Evolutionary conservation across 2,113 vertebrate species (phyloP), one percentile per base, ranked within the genome.

Genomic region (Leptodactylus fuscus): DNA sequence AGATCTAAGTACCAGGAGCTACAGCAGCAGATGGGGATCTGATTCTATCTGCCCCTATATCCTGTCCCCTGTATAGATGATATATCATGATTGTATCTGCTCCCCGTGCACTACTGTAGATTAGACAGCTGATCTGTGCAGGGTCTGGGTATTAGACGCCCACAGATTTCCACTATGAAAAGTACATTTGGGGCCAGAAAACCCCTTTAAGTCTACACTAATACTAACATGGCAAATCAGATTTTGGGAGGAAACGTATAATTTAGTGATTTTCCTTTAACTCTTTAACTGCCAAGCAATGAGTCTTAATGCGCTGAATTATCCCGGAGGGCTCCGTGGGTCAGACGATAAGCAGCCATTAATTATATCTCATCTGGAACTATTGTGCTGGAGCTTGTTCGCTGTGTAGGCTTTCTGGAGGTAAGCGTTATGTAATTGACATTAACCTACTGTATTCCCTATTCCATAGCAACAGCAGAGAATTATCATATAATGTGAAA

Each of bases 401-500:
- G 69, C 3, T 44, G 75, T 86, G 76, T 48, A 81, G 84, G 84
- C 65, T 73, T 62, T 5, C 13, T 58, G 1, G 62, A 46, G 82
- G 70, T 75, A 75, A 83, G 46, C 13, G 69, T 83, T 83, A 74
- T 62, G 55, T 60, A 80, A 71, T 81, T 81, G 84, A 81, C 77
- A 86, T 81, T 86, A 81, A 86, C 84, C 84, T 73, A 24, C 84
- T 10, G 41, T 60, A 81, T 81, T 80, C 76, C 51, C 38, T 81
- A 73, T 73, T 73, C 84, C 84, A 86, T 86, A 55, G 84, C 76
- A 86, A 86, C 84, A 46, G 84, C 46, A 48, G 49, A 44, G 70
- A 86, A 86, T 81, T 80, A 81, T 71, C 76, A 86, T 86, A 86
- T 80, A 86, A 86, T 81, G 84, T 76, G 78, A 86, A 86, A 77